Evolutionary conservation across 23 tunicate genomes (phyloP).

Genomic region (Halocynthia aurantium): DNA sequence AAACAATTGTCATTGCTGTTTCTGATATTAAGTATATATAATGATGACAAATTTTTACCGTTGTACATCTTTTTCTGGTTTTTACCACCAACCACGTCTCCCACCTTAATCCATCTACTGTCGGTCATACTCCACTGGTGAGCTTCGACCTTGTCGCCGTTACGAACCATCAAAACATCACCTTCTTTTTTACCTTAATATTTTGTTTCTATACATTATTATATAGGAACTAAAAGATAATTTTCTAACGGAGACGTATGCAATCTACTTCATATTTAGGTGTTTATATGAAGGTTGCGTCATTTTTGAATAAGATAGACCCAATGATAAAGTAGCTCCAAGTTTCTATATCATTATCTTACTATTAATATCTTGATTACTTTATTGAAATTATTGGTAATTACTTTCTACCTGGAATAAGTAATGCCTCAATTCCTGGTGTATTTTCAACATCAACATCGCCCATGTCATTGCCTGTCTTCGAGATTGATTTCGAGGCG

Average conservation of each 20-base stretch:
- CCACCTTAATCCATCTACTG: constrained; percentile 74
- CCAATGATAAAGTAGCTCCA: no score
- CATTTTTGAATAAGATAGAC: no score
- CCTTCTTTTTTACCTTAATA: constrained; percentile 77
- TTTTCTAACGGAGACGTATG: not conserved
- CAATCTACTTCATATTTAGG: not conserved
- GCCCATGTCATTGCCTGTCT: constrained; percentile 29
- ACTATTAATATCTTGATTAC: no score
- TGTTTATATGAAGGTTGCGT: not conserved
- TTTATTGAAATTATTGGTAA: no score
- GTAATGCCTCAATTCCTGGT: constrained; percentile 36
- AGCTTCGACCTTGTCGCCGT: constrained; percentile 59
- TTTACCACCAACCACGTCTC: constrained; percentile 72
- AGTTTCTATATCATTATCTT: no score
- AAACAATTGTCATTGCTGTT: constrained; percentile 8
- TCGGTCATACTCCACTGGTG: constrained; percentile 70
- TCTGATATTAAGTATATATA: not conserved
- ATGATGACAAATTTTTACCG: not conserved
- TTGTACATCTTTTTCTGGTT: constrained; percentile 6
- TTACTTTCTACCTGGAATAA: constrained; percentile 17
- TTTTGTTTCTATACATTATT: not conserved
- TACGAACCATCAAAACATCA: constrained; percentile 53
- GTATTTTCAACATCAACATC: constrained; percentile 36
- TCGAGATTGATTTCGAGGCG: constrained; percentile 25
- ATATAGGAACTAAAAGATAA: not conserved